Conservation (phyloP, 2,888 invertebrate species). For the Nymphalis polychloros region DNA sequence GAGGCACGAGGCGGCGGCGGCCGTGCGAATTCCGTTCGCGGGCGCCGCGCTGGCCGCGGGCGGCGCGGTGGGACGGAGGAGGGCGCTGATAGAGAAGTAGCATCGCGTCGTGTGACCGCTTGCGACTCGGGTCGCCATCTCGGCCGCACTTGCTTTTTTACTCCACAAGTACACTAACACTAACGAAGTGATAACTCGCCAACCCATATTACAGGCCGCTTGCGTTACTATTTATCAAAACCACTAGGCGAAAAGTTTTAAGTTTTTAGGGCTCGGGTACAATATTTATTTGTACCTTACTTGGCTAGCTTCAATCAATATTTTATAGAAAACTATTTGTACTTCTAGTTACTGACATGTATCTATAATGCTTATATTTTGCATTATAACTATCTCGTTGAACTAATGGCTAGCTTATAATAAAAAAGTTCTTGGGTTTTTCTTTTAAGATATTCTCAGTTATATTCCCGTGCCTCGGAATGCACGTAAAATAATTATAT, state of each 20-base stretch:
- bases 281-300: no score
- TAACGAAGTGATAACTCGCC: constrained; percentile 25
- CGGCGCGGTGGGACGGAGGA: constrained; percentile 53
- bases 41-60: constrained; percentile 62
- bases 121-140: constrained; percentile 54
- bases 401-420: no score
- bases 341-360: no score
- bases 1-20: constrained; percentile 70
- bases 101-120: constrained; percentile 59
- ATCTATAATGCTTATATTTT: no score
- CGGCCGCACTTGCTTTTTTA: constrained; percentile 46
- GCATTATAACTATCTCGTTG: no score
- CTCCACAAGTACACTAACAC: constrained; percentile 32
- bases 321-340: no score
- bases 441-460: no score
- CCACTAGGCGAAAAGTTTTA: neutral
- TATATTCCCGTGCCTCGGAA: no score
- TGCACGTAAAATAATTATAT: no score
- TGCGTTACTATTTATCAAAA: constrained; percentile 7
- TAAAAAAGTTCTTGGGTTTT: no score
- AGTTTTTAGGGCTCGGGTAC: neutral
- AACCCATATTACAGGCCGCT: constrained; percentile 12
- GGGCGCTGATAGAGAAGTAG: constrained; percentile 68
- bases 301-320: no score
- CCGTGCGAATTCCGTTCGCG: constrained; percentile 56